phyloP scores from a whole-genome alignment of 2,797 vertebrate genomes.

The Prionace glauca region DNA sequence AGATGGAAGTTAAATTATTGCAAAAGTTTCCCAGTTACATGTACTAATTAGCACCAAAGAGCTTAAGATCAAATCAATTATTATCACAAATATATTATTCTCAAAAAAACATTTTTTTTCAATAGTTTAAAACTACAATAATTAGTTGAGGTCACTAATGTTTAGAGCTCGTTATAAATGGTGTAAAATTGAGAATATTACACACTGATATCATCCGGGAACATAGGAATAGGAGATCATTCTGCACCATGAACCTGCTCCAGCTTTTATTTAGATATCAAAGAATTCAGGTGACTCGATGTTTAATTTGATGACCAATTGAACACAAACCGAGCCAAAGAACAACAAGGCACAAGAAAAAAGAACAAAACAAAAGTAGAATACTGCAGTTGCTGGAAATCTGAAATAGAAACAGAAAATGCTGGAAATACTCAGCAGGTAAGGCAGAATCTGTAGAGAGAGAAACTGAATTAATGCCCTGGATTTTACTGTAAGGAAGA shows the following conservation, averaged over 20 bases:
- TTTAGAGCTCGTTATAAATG: not conserved
- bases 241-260: not conserved
- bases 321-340: no score
- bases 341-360: no score
- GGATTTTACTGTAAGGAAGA: no score
- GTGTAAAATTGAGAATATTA: not conserved
- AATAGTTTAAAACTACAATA: not conserved
- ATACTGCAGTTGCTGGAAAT: no score
- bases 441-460: no score
- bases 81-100: not conserved
- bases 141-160: not conserved
- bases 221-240: no score
- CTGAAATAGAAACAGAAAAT: no score
- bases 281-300: no score
- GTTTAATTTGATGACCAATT: no score
- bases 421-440: no score
- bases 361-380: no score
- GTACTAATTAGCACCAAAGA: not conserved
- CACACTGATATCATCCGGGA: not conserved
- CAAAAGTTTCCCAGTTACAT: not conserved
- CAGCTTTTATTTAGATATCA: not conserved
- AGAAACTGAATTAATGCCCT: no score
- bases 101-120: not conserved
- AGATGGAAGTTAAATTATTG: not conserved
- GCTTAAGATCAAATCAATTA: not conserved